Evolutionary conservation across 2,888 invertebrate species (phyloP).

Genomic region (Macrosiphum euphorbiae): DNA sequence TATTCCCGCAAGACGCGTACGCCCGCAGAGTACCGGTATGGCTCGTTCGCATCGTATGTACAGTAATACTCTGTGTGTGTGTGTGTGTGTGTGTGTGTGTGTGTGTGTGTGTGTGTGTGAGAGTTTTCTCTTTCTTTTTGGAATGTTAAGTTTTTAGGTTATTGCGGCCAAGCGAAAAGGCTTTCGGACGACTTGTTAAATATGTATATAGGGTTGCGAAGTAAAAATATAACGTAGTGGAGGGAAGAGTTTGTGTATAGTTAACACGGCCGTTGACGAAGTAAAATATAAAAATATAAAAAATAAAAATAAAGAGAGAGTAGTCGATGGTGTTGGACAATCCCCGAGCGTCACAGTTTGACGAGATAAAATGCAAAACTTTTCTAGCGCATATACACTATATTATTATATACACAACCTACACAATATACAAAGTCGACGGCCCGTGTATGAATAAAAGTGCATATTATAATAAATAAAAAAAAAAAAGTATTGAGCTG

Average conservation of each 20-base stretch:
- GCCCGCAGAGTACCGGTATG: constrained; percentile 5
- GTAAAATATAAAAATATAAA: constrained; percentile 19
- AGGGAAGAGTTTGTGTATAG: neutral
- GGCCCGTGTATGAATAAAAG: neutral
- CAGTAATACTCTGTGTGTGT: neutral
- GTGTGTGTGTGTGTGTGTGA: neutral
- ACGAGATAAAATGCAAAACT: constrained; percentile 14
- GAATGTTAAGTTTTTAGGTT: constrained; percentile 43
- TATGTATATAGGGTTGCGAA: constrained; percentile 18
- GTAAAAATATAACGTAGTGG: neutral
- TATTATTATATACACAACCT: neutral
- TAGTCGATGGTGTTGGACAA: neutral
- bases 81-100: neutral
- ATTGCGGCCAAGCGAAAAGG: neutral
- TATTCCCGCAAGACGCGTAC: constrained; percentile 30
- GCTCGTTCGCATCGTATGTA: neutral
- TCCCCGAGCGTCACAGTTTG: neutral
- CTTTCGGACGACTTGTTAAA: constrained; percentile 42
- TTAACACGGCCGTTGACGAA: neutral
- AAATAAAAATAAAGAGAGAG: constrained; percentile 1
- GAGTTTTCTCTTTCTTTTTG: neutral
- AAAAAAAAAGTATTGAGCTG: too few species aligned
- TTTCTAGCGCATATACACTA: neutral
- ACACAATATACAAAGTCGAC: neutral
- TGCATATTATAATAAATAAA: neutral